phyloP scores from a whole-genome alignment of 2,113 vertebrate genomes.

The Holacanthus passer region DNA sequence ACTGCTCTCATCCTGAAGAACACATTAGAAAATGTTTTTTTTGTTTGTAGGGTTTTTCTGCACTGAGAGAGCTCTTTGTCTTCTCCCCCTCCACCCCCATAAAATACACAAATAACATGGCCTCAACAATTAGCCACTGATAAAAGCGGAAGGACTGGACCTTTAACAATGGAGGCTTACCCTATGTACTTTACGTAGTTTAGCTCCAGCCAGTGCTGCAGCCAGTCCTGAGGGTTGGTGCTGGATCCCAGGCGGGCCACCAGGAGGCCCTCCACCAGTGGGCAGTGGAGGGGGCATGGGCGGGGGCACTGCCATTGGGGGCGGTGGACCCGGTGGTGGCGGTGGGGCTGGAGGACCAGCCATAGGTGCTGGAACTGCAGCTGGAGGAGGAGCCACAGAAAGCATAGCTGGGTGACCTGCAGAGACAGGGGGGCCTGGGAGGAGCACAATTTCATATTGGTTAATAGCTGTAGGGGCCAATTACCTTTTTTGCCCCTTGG shows the following conservation, averaged over 20 bases:
- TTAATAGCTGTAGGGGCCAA: constrained; percentile 24
- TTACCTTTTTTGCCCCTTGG: background rate
- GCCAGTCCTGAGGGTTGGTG: constrained; percentile 93
- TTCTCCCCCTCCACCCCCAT: background rate
- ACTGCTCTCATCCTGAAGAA: constrained; percentile 91
- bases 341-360: constrained; percentile 93
- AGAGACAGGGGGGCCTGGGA: constrained; percentile 90
- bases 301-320: constrained; percentile 88
- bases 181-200: constrained; percentile 95
- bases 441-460: constrained; percentile 57
- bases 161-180: constrained; percentile 82
- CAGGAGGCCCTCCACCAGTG: constrained; percentile 82
- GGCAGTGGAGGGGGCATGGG: constrained; percentile 92
- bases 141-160: background rate
- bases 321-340: constrained; percentile 91
- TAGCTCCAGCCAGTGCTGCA: constrained; percentile 96
- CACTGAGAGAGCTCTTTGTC: background rate
- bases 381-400: constrained; percentile 81
- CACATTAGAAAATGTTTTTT: constrained; percentile 25
- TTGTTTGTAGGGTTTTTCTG: background rate
- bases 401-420: constrained; percentile 89
- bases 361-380: constrained; percentile 76
- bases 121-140: background rate
- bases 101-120: background rate
- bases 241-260: constrained; percentile 84